Base-by-base conservation (phyloP, 2,797 vertebrate species). In the Petrocephalus schoutedeni region DNA sequence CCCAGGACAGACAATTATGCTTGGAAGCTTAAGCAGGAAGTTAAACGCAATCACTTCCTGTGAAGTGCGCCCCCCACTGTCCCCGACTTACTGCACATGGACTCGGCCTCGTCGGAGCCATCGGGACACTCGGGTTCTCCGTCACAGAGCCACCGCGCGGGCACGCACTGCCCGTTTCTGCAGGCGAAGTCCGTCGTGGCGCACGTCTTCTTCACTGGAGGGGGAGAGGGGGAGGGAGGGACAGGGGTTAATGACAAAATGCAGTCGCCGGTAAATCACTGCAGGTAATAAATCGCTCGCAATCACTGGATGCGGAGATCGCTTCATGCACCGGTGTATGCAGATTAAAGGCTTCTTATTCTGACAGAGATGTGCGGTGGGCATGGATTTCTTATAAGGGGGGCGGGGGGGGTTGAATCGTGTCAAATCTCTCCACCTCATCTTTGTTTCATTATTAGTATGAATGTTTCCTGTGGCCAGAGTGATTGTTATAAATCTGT, bases 61-160 rank as follows among this genome's bases (percentile, higher is more conserved):
- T 41, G 9, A 3, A 9, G 16, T 0, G 51, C 56, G 36, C 4
- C 2, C 23, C n/a, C 8, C 3, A 59, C 80, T n/a, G 67, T 16
- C 51, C 10, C 28, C 59, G 92, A 98, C 97, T 98, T 94, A 98
- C 98, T 98, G 96, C 98, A 99, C 0, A 97, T 96, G 86, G 96
- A 94, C 89, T 98, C 96, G 0, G 96, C 96, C 92, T 99, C 98
- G 0, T 99, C 98, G 0, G 98, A 99, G 16, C 97, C 97, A 0
- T 99, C 98, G 0, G 95, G 92, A 91, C 98, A 99, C 87, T 99
- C 98, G 0, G 97, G 94, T 87, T 99, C 98, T 0, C 98, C 98
- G 0, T 99, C 98, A 74, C 98, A 99, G 90, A 97, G 98, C 98
- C 98, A 99, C 87, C 96, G 95, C 51, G 95, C 96, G 0, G 96